Base-by-base conservation (phyloP, 2,797 vertebrate species). In the Helostoma temminkii region DNA sequence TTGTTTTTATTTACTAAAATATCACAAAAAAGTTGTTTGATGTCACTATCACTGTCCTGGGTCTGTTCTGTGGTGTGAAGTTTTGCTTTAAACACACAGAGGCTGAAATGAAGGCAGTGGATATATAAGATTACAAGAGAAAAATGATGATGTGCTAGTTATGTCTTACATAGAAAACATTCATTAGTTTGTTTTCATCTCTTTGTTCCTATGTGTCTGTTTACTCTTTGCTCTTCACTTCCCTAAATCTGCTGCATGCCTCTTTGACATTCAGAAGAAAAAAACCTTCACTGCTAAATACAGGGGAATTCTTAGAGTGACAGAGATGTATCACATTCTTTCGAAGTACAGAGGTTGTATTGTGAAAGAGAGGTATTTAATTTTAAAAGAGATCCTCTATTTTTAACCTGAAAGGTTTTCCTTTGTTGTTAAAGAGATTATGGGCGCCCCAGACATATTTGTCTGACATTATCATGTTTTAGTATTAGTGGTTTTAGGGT, bases 381-480 rank as follows among this genome's bases (percentile, higher is more conserved):
- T 85, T 83, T 73, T 50, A 42, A 72, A 34, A 62, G 3, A 66
- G 69, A 76, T 69, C 11, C 24, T 65, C 70, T 83, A 78, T 79
- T 87, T 90, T 84, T 89, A 76, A 63, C 66, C 37, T 24, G 50
- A 62, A 78, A 76, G 73, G 43, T 72, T 86, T 76, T 74, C 24
- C 47, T 42, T 66, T 90, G 81, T 88, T 82, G 41, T 75, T 14
- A 63, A 64, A 74, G 73, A 71, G 79, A 85, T 87, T 72, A 76
- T 62, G 21, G 46, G 52, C 25, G 56, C 53, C 4, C 16, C 41
- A 59, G 66, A 74, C 30, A 54, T 25, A 79, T 73, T 43, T 70
- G 34, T 80, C 57, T 55, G 9, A 60, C 63, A 46, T 74, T 68
- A 42, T 39, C 28, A 25, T 52, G 9, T 63, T 42, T 46, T 22